Evolutionary conservation across 2,888 invertebrate genomes (phyloP).

Genomic region (Lithosia quadra): DNA sequence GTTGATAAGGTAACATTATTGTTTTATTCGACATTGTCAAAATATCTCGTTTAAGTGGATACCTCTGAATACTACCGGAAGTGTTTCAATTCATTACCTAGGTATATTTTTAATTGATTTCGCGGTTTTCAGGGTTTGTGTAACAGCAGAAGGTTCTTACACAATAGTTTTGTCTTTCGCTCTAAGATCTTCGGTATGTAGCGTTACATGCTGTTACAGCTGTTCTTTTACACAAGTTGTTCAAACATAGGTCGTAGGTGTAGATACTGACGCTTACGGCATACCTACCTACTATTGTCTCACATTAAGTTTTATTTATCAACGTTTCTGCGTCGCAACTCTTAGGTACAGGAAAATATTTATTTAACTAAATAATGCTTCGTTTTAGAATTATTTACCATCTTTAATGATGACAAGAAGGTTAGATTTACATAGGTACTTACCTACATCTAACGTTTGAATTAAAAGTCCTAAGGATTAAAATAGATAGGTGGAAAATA

Average conservation of each 20-base stretch:
- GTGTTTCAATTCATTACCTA: conserved; percentile 1
- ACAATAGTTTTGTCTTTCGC: conserved; percentile 36
- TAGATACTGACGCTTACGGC: background rate
- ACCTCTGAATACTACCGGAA: conserved; percentile 7
- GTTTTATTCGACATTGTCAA: background rate
- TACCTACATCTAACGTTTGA: background rate
- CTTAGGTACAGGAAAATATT: conserved; percentile 14
- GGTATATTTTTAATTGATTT: conserved; percentile 21
- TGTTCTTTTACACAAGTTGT: conserved; percentile 58
- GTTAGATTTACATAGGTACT: background rate
- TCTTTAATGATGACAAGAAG: conserved; percentile 1
- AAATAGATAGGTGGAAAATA: background rate
- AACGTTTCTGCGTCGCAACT: background rate
- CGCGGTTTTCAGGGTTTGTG: conserved; percentile 20
- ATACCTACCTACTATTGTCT: conserved; percentile 22
- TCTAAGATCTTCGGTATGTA: conserved; percentile 26
- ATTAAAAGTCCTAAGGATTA: background rate
- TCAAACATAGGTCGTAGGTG: conserved; percentile 52
- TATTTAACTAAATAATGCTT: background rate
- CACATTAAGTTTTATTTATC: background rate
- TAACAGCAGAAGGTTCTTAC: conserved; percentile 11
- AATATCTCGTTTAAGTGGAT: background rate
- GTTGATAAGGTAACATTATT: background rate
- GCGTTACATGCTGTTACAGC: conserved; percentile 19
- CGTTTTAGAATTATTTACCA: background rate